Percentiles rank a stretch among this genome's conserved stretches.
Conservation (phyloP, 2,888 invertebrate genomes). For the Dugesia japonica region DNA sequence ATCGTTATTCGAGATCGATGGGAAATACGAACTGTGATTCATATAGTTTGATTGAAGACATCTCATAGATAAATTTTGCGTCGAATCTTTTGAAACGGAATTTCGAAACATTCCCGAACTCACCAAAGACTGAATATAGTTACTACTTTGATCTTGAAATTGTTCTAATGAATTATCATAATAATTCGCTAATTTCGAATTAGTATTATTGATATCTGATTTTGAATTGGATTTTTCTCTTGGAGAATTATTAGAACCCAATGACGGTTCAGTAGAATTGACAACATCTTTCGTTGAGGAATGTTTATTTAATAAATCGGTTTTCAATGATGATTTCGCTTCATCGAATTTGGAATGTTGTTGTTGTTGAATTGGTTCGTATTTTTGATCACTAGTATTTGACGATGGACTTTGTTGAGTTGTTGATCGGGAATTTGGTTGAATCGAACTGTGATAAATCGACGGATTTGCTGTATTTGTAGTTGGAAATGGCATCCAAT, state of each 20-base stretch:
- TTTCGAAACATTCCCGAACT: neutral
- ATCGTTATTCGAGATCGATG: neutral
- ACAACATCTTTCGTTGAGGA: neutral
- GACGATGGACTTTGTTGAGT: conserved; percentile 13
- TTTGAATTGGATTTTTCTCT: neutral
- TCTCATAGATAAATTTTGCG: neutral
- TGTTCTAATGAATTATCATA: neutral
- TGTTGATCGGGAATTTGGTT: conserved; percentile 5
- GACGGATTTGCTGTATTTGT: neutral
- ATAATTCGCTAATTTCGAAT: neutral
- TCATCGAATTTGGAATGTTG: neutral
- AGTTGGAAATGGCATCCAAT: conserved; percentile 4
- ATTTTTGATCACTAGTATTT: conserved; percentile 11
- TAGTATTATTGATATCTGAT: neutral
- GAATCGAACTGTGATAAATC: neutral
- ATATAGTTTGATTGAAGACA: neutral
- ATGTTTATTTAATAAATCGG: neutral
- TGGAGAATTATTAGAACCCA: neutral
- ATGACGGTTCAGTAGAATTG: neutral
- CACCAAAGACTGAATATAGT: neutral
- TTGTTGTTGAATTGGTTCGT: neutral
- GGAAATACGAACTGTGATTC: neutral
- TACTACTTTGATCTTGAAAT: neutral
- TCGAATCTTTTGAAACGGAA: neutral
- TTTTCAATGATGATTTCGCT: neutral